A percentile compares a stretch with the other conserved stretches of the same genome.
These are phyloP conservation scores for Pyxicephalus adspersus DNA, from an alignment of 2,113 vertebrate species.

Conservation along the genomic window DNA sequence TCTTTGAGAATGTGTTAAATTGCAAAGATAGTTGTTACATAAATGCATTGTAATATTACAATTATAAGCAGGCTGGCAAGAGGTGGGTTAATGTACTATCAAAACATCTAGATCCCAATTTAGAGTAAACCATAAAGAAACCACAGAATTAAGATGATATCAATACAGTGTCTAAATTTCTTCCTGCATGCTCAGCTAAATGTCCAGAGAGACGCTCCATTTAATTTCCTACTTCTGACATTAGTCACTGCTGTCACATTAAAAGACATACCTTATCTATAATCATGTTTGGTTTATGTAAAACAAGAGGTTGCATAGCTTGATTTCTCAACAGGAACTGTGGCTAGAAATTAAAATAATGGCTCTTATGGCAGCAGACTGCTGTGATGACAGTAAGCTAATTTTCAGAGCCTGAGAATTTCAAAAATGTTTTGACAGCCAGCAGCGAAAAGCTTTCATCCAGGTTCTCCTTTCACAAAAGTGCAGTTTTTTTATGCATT, in stretches of 20 bases:
- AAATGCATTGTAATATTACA: no score
- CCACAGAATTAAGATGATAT: constrained; percentile 31
- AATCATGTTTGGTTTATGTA: constrained; percentile 63
- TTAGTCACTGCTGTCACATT: constrained; percentile 55
- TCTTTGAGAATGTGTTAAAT: no score
- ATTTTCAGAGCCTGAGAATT: constrained; percentile 68
- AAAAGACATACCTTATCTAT: constrained; percentile 52
- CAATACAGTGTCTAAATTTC: constrained; percentile 30
- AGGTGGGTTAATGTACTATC: not conserved
- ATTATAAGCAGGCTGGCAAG: not conserved
- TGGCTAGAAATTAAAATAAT: constrained; percentile 71
- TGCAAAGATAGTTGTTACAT: no score
- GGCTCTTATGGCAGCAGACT: constrained; percentile 63
- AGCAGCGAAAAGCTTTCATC: constrained; percentile 70
- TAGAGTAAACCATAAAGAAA: constrained; percentile 18
- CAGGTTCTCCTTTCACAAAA: constrained; percentile 60
- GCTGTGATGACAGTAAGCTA: constrained; percentile 69
- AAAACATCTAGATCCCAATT: constrained; percentile 3
- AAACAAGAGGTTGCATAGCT: constrained; percentile 61
- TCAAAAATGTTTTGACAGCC: constrained; percentile 74
- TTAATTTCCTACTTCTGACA: constrained; percentile 56
- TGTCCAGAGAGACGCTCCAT: constrained; percentile 47
- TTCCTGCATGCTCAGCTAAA: constrained; percentile 2
- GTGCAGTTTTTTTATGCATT: constrained; percentile 60
- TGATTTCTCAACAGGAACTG: constrained; percentile 65